Base-by-base conservation (phyloP, 2,888 invertebrate genomes). In the Thumatha senex region DNA sequence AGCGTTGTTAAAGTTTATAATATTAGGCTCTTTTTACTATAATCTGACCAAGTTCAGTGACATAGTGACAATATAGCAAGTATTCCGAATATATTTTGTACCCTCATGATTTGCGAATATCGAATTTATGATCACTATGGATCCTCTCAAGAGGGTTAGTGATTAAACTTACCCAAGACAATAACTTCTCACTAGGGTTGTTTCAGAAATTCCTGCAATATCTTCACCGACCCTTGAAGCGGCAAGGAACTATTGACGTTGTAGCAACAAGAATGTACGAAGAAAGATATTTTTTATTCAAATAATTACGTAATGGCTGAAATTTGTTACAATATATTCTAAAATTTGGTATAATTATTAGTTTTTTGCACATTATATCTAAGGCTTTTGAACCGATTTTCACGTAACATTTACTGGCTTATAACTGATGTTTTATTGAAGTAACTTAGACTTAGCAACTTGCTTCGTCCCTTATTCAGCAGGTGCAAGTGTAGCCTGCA, bases 91-190 rank as follows among this genome's bases (percentile, higher is more conserved):
- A 61, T 63, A 61, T 58, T 51, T 33, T 15, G 14, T 43, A 44
- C 44, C 44, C 67, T 71, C 74, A 76, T 80, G 80, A 84, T 85
- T 81, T 80, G 75, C 73, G 80, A 72, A 76, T 83, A 84, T 84
- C 83, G 78, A 83, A 84, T 86, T 79, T 84, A 81, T 80, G 79
- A 82, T 78, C 75, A 79, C 76, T 80, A 81, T 74, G 70, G 70
- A 78, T 67, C 71, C 68, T 68, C 68, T 72, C 64, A 62, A 72
- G 76, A 78, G 78, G 80, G 83, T 79, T 68, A 72, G 75, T 79
- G 81, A 84, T 84, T 85, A 81, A 80, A 74, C 76, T 79, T 67
- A 73, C 74, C 74, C 73, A 65, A 73, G 71, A 74, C 70, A 78
- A 76, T 75, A 72, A 71, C 70, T 68, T 70, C 71, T 70, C 77